Base-by-base conservation (phyloP, 2,797 vertebrate genomes). In the Columba guinea region DNA sequence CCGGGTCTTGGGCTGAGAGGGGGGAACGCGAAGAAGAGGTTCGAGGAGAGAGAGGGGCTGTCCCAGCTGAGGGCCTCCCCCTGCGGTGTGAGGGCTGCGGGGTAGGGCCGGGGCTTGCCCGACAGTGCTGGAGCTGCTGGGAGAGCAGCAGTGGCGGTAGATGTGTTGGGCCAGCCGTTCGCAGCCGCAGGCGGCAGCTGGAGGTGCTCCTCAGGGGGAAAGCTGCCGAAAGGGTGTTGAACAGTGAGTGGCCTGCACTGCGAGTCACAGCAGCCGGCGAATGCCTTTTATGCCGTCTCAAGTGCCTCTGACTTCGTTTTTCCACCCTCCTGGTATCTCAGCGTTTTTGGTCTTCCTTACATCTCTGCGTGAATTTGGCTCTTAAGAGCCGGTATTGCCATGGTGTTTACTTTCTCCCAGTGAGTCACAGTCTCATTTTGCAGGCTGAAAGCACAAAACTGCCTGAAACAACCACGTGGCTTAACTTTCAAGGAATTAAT, bases 141-240 rank as follows among this genome's bases (percentile, higher is more conserved):
- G 14, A 3, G 5, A 2, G 0, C 28, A 2, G 0, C 48, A 2
- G 70, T 7, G 7, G 28, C 11, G 28, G 44, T 14, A 1, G 21
- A 0, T 7, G 49, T 19, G 5, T 11, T 16, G 17, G 3, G 0
- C 19, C 3, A 4, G 41, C 28, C 21, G 10, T 55, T 41, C 12
- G 19, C 39, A 15, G 52, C 51, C 24, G 13, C 7, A 1, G 3
- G n/a, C n/a, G 3, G 37, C 19, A 9, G 2, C 71, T 1, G 59
- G 16, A 4, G 27, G 0, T 26, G 46, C 48, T 9, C 6, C 60
- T 10, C 13, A 0, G 2, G 1, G 51, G n/a, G 15, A 24, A 3
- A 7, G 0, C 32, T 7, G 18, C 55, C 11, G 1, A 2, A 2
- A 23, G 13, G 9, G 10, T 1, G 23, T 3, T 14, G 0, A 6